Percentiles rank a stretch among this genome's conserved stretches.
These are phyloP conservation scores for Leucosticte australis DNA, from an alignment of 2,113 vertebrate species.

Conservation along the genomic window DNA sequence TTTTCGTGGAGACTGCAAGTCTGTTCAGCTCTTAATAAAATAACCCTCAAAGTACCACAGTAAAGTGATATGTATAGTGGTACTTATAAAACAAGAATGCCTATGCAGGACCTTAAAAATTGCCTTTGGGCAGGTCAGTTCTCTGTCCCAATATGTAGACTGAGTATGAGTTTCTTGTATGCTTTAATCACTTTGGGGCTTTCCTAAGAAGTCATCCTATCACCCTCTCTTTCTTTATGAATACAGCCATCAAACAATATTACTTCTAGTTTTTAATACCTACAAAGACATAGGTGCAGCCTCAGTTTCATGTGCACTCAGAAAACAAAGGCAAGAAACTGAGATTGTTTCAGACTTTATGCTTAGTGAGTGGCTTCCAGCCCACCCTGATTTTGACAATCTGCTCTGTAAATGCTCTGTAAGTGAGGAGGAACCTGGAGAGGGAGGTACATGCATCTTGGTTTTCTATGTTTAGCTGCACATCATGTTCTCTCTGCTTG, in stretches of 20 bases:
- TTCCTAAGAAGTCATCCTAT: not conserved
- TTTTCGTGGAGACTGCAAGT: conserved; percentile 8
- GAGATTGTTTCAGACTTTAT: not conserved
- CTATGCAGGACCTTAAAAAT: not conserved
- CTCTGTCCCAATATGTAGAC: not conserved
- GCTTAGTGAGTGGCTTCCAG: not conserved
- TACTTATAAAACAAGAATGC: not conserved
- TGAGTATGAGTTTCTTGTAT: not conserved
- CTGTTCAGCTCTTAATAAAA: conserved; percentile 32
- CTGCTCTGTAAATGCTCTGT: not conserved
- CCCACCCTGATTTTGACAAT: not conserved
- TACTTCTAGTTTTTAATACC: not conserved
- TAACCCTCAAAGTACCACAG: not conserved
- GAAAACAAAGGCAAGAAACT: not conserved
- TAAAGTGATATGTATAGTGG: not conserved
- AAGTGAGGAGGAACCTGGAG: not conserved
- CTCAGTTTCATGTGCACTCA: not conserved
- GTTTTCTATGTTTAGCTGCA: not conserved
- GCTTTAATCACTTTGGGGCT: not conserved
- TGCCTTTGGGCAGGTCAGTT: not conserved
- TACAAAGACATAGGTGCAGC: not conserved
- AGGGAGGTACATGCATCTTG: fast-evolving
- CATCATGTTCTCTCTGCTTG: not conserved
- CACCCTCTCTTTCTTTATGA: not conserved
- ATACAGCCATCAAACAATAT: not conserved